Conservation (phyloP, 2,113 vertebrate genomes). For the Ptyas mucosa region DNA sequence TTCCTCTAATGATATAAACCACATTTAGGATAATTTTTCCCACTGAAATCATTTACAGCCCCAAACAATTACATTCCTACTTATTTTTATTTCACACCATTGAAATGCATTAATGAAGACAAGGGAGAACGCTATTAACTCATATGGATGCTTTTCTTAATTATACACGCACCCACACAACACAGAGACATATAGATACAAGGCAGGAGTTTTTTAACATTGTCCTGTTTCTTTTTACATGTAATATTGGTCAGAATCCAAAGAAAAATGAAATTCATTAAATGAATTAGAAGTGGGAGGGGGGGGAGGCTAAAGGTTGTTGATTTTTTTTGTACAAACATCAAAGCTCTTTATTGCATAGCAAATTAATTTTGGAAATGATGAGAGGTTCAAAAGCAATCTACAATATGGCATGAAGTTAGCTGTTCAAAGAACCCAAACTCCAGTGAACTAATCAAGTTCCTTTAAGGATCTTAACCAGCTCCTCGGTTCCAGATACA, state of each 20-base stretch:
- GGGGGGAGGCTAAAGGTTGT: neutral
- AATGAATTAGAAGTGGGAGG: neutral
- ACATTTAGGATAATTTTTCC: neutral
- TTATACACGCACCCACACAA: neutral
- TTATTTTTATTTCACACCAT: neutral
- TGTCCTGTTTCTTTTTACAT: neutral
- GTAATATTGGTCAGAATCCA: neutral
- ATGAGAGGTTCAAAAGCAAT: neutral
- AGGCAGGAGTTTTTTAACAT: neutral
- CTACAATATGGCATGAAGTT: neutral
- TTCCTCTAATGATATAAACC: neutral
- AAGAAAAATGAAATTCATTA: neutral
- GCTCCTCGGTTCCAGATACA: neutral
- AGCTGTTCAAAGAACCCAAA: neutral
- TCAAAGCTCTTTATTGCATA: neutral
- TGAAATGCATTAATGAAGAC: neutral
- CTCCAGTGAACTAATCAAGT: neutral
- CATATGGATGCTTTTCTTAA: neutral
- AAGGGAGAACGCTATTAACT: neutral
- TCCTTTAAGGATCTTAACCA: neutral
- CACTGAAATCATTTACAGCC: neutral
- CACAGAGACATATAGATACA: neutral
- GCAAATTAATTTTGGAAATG: neutral
- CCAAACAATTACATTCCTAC: neutral
- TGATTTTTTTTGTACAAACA: neutral